phyloP scores from a whole-genome alignment of 1,140 invertebrate genomes.

The Campoletis sonorensis region DNA sequence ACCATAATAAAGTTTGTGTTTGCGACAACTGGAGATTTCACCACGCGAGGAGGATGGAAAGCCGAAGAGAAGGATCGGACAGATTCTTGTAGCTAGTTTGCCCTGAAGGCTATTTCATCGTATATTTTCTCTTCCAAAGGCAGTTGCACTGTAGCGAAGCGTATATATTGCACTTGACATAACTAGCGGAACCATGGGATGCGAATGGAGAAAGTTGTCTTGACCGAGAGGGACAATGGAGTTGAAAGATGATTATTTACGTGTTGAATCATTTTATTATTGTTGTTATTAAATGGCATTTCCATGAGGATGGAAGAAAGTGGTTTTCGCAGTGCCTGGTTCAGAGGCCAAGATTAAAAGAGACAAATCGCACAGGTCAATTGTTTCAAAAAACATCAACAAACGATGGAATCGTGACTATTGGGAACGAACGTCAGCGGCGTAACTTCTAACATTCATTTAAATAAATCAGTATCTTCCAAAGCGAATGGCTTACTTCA shows the following conservation, averaged over 20 bases:
- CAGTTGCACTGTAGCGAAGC: neutral
- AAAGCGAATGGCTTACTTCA: neutral
- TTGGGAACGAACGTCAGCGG: neutral
- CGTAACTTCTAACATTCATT: constrained; percentile 25
- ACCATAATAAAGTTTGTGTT: neutral
- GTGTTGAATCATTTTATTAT: neutral
- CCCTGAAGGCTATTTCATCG: neutral
- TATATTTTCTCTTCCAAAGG: neutral
- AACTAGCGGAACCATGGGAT: neutral
- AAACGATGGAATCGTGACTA: neutral
- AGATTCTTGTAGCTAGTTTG: neutral
- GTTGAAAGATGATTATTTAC: neutral
- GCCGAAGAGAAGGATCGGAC: constrained; percentile 14
- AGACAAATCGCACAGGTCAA: too few relatives aligned
- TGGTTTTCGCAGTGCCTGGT: too few relatives aligned
- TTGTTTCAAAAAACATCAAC: neutral
- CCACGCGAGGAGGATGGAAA: neutral
- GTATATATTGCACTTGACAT: constrained; percentile 11
- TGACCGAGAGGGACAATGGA: neutral
- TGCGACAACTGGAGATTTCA: neutral
- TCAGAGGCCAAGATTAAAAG: too few relatives aligned
- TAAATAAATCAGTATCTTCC: constrained; percentile 10
- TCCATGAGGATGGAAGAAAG: too few relatives aligned
- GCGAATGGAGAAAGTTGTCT: neutral
- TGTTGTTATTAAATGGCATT: neutral